Evolutionary conservation across 2,113 vertebrate genomes (phyloP).

Genomic region (Coreoperca whiteheadi): DNA sequence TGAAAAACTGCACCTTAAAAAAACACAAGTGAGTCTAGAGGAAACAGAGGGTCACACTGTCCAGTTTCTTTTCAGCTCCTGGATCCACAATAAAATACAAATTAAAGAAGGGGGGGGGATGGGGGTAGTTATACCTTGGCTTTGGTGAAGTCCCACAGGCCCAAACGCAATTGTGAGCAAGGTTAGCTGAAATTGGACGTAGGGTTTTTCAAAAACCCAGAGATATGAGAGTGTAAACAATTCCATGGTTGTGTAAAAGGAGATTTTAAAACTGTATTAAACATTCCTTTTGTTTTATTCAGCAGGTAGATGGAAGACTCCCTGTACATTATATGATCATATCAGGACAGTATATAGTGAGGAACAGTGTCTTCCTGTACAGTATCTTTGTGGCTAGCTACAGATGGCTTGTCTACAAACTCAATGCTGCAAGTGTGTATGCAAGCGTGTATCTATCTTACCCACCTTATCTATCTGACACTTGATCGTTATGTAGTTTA

Average conservation of each 20-base stretch:
- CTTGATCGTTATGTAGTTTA: neutral
- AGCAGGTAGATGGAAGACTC: neutral
- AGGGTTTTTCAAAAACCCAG: slow-evolving; percentile 9
- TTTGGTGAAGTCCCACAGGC: slow-evolving; percentile 26
- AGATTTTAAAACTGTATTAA: slow-evolving; percentile 10
- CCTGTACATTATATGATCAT: neutral
- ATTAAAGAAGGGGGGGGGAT: neutral
- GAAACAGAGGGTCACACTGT: slow-evolving; percentile 20
- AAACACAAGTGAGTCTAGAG: neutral
- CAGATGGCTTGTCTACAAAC: neutral
- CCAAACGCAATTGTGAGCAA: slow-evolving; percentile 36
- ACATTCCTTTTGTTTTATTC: slow-evolving; percentile 22
- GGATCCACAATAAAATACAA: slow-evolving; percentile 6
- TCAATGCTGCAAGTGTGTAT: neutral
- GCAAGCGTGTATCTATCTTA: neutral
- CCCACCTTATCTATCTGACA: neutral
- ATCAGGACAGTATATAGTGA: neutral
- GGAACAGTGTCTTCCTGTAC: neutral
- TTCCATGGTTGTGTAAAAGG: neutral
- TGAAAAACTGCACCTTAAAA: slow-evolving; percentile 16
- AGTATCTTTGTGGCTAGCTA: neutral
- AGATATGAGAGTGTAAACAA: slow-evolving; percentile 22
- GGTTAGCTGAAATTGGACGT: slow-evolving; percentile 34
- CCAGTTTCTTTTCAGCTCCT: slow-evolving; percentile 3
- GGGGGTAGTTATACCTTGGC: slow-evolving; percentile 7